Percentiles rank a stretch among this genome's conserved stretches.
These are phyloP conservation scores for Molossus molossus DNA, from an alignment of 2,797 vertebrate species.

Conservation along the genomic window DNA sequence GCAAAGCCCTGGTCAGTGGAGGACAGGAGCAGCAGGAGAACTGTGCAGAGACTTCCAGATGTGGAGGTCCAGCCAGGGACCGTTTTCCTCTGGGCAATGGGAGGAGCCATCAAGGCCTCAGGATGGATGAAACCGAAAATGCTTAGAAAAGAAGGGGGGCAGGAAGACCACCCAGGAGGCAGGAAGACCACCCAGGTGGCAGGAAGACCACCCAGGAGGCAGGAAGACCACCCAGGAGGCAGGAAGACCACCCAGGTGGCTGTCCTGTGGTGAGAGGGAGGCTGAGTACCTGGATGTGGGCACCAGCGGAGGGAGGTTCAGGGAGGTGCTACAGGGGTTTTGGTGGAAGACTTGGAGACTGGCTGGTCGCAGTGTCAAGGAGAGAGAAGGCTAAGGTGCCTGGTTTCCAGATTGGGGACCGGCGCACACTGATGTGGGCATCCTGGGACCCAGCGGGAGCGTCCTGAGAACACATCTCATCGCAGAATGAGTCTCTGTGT, in stretches of 20 bases:
- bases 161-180: too few species aligned
- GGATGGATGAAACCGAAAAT: fast-evolving
- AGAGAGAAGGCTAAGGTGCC: neutral
- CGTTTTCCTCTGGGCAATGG: neutral
- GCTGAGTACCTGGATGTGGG: too few species aligned
- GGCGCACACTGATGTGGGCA: fast-evolving
- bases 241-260: too few species aligned
- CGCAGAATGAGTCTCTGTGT: neutral
- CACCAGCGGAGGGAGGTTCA: fast-evolving
- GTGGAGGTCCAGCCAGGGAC: neutral
- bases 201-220: too few species aligned
- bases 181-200: too few species aligned
- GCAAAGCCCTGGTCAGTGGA: neutral
- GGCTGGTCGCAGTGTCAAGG: neutral
- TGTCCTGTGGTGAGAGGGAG: fast-evolving
- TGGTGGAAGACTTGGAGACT: neutral
- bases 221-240: too few species aligned
- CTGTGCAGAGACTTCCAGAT: fast-evolving
- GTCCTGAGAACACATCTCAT: fast-evolving
- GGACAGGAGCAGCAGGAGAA: neutral
- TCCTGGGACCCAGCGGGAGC: neutral
- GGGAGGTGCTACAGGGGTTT: too few species aligned
- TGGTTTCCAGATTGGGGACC: neutral
- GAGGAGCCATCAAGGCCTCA: too few species aligned
- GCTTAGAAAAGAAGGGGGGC: neutral